phyloP scores from a whole-genome alignment of 2,888 invertebrate genomes.

The Sinotaia quadrata region DNA sequence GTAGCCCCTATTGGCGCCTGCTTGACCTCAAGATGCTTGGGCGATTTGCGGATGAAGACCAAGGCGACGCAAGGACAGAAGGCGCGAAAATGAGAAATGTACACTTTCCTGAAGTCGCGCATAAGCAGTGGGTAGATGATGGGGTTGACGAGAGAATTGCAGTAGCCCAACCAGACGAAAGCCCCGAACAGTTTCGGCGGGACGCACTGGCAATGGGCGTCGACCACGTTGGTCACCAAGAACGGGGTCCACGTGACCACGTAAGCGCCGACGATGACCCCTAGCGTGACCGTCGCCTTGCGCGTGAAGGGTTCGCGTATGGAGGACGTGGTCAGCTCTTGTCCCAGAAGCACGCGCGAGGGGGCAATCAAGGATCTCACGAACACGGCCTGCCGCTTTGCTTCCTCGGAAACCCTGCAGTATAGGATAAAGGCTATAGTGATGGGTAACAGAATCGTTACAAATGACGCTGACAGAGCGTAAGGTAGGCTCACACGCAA shows the following conservation, averaged over 20 bases:
- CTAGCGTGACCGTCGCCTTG: conserved; percentile 61
- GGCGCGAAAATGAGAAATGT: conserved; percentile 41
- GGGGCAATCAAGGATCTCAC: conserved; percentile 55
- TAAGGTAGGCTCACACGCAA: conserved; percentile 58
- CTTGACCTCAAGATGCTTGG: conserved; percentile 12
- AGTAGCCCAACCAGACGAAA: conserved; percentile 63
- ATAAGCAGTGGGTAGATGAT: conserved; percentile 64
- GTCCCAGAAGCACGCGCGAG: conserved; percentile 55
- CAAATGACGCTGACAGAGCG: conserved; percentile 52
- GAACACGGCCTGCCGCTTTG: conserved; percentile 58
- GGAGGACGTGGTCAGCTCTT: conserved; percentile 52
- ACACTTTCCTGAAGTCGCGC: conserved; percentile 62
- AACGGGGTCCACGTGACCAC: conserved; percentile 65
- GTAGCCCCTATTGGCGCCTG: conserved; percentile 17
- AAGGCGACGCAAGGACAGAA: conserved; percentile 45
- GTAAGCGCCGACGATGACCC: conserved; percentile 62
- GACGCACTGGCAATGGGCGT: conserved; percentile 54
- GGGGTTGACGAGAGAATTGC: conserved; percentile 61
- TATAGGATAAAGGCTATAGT: conserved; percentile 57
- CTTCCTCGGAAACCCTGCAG: conserved; percentile 61
- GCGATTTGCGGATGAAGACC: conserved; percentile 17
- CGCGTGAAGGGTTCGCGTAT: conserved; percentile 61
- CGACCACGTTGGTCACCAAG: conserved; percentile 51
- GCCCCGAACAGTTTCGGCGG: conserved; percentile 50
- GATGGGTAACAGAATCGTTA: conserved; percentile 61